Evolutionary conservation across 2,113 vertebrate genomes (phyloP), one percentile per base, ranked within the genome.

Genomic region (Mobula hypostoma): DNA sequence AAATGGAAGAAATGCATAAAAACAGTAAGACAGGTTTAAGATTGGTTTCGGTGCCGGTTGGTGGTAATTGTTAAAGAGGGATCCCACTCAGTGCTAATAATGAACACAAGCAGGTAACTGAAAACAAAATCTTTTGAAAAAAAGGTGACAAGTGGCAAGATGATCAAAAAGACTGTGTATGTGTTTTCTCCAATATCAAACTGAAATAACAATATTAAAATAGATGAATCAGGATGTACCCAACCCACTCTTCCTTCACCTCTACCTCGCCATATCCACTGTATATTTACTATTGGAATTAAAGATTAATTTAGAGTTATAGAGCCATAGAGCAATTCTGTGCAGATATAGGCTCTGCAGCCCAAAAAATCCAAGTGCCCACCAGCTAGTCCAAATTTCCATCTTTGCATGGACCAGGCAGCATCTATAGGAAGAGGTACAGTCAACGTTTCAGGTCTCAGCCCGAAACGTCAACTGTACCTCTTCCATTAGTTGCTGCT

Each of bases 81-180:
- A 72, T 92, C 90, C 66, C 68, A 92, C 21, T 15, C 40, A 72
- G 70, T 92, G 32, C 32, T 27, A 68, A 72, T 92, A 92, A 92
- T 92, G 68, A 19, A 19, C 32, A 92, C 24, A 7, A 32, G 70
- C 68, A 72, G 36, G 70, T 19, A 68, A 92, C 40, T 92, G 87
- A 90, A 90, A 72, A 92, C 87, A 72, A 92, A 92, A 32, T 40
- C 19, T 92, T 92, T 92, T 66, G 72, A 29, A 72, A 70, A 72
- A 32, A 48, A 66, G 72, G 7, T 40, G 90, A 92, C n/a, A 40
- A 66, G 72, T 92, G 70, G 21, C 66, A 72, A 36, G 32, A 6
- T 40, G 66, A 92, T 72, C 11, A 32, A 92, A 72, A 72, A 72
- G 90, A 92, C 17, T 70, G 66, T 32, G 0, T 7, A 40, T 40